These are phyloP conservation scores for Ianthella basta DNA, from an alignment of 37 sponge, comb jelly and placozoan species.

Conservation along the genomic window DNA sequence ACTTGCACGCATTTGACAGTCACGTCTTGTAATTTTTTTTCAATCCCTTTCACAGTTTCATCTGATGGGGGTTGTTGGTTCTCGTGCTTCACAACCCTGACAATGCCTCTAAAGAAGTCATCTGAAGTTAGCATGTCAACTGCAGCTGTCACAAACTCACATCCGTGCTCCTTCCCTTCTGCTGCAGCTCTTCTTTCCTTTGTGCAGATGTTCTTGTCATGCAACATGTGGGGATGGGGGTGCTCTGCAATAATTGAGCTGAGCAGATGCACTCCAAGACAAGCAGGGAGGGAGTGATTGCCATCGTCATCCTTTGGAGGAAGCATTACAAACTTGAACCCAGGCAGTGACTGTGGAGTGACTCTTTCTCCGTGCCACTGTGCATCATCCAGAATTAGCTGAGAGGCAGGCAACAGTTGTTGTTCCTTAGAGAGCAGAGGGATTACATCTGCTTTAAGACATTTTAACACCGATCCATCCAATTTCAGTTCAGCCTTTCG, in stretches of 20 bases:
- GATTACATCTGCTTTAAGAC: neutral
- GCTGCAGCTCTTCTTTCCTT: constrained; percentile 36
- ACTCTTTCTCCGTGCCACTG: constrained; percentile 6
- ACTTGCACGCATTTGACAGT: constrained; percentile 16
- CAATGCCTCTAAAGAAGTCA: neutral
- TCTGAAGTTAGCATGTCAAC: neutral
- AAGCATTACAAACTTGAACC: neutral
- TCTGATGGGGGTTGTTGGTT: neutral
- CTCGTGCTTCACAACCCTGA: constrained; percentile 1
- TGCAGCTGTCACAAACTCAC: neutral
- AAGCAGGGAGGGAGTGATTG: constrained; percentile 26
- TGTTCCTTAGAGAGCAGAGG: constrained; percentile 1
- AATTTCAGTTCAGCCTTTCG: constrained; percentile 1
- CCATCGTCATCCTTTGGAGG: constrained; percentile 40
- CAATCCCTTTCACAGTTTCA: neutral
- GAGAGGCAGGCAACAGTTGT: neutral
- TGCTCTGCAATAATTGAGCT: constrained; percentile 41
- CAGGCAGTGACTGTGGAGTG: neutral
- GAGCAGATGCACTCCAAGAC: constrained; percentile 41
- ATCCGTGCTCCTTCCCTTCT: neutral
- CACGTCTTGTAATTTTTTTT: neutral
- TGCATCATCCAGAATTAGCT: constrained; percentile 25
- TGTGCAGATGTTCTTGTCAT: constrained; percentile 20
- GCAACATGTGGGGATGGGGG: constrained; percentile 23
- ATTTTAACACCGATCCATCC: neutral